A percentile compares a stretch with the other conserved stretches of the same genome.
Conservation (phyloP, 2,888 invertebrate species). For the Scaptodrosophila latifasciaeformis region DNA sequence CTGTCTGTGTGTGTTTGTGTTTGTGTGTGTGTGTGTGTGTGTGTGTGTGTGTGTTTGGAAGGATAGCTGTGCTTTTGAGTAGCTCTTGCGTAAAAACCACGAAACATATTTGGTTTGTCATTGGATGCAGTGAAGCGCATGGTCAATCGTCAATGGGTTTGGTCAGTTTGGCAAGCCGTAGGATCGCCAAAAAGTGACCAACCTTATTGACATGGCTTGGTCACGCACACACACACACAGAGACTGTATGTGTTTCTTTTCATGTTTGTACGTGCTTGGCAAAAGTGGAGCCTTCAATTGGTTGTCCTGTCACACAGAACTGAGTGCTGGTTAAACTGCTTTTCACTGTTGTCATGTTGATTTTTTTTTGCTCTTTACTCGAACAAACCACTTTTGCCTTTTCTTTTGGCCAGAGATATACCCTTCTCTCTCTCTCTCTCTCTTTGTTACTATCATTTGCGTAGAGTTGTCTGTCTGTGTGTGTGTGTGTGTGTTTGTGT, state of each 20-base stretch:
- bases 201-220: slow-evolving; percentile 58
- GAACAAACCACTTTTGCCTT: slow-evolving; percentile 13
- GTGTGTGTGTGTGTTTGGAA: too few relatives aligned
- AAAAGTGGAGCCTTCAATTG: slow-evolving; percentile 57
- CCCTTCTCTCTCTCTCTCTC: slow-evolving; percentile 8
- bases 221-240: slow-evolving; percentile 11
- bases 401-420: too few relatives aligned
- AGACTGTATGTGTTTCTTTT: slow-evolving; percentile 38
- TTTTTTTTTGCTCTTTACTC: slow-evolving; percentile 30
- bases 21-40: too few relatives aligned
- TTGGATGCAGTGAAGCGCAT: slow-evolving; percentile 60
- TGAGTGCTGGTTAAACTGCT: slow-evolving; percentile 50
- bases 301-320: slow-evolving; percentile 33
- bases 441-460: slow-evolving; percentile 37
- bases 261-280: slow-evolving; percentile 45
- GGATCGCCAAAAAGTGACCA: slow-evolving; percentile 59
- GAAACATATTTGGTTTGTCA: slow-evolving; percentile 71
- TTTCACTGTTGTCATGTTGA: slow-evolving; percentile 55
- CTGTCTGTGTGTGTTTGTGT: too few relatives aligned
- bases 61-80: background rate
- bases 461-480: slow-evolving; percentile 25
- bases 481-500: slow-evolving; percentile 41
- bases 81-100: slow-evolving; percentile 67
- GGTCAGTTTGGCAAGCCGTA: slow-evolving; percentile 29
- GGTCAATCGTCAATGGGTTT: slow-evolving; percentile 30